These are phyloP conservation scores for Enteromius argenteus DNA, from an alignment of 2,797 vertebrate species.

Conservation along the genomic window DNA sequence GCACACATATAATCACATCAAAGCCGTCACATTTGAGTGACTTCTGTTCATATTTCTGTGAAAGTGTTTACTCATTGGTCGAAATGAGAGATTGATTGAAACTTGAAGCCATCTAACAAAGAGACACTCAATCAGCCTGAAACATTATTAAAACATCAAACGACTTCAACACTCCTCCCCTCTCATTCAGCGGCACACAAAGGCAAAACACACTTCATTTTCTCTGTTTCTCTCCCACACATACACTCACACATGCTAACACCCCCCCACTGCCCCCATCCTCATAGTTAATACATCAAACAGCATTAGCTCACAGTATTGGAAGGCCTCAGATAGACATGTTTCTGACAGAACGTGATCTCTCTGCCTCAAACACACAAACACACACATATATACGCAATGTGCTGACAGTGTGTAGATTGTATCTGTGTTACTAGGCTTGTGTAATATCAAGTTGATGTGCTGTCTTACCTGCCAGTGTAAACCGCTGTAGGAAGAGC, in stretches of 20 bases:
- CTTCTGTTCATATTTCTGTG: conserved; percentile 68
- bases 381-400: conserved; percentile 69
- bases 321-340: conserved; percentile 79
- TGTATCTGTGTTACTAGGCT: conserved; percentile 75
- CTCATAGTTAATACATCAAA: conserved; percentile 86
- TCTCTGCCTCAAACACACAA: not conserved
- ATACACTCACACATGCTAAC: conserved; percentile 13
- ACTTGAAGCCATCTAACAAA: conserved; percentile 72
- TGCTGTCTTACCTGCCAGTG: conserved; percentile 73
- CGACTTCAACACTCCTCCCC: conserved; percentile 68
- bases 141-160: conserved; percentile 83
- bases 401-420: conserved; percentile 75
- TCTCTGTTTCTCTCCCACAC: conserved; percentile 27
- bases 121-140: conserved; percentile 74
- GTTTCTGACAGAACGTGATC: conserved; percentile 76
- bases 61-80: conserved; percentile 76
- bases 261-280: conserved; percentile 71
- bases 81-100: conserved; percentile 77
- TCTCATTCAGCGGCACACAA: conserved; percentile 37
- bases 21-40: conserved; percentile 37
- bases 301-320: conserved; percentile 81
- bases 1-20: conserved; percentile 33
- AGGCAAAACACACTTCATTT: conserved; percentile 35
- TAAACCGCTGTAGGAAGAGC: conserved; percentile 39
- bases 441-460: conserved; percentile 77